Evolutionary conservation across 2,888 invertebrate genomes (phyloP).

Genomic region (Megastigmus dorsalis): DNA sequence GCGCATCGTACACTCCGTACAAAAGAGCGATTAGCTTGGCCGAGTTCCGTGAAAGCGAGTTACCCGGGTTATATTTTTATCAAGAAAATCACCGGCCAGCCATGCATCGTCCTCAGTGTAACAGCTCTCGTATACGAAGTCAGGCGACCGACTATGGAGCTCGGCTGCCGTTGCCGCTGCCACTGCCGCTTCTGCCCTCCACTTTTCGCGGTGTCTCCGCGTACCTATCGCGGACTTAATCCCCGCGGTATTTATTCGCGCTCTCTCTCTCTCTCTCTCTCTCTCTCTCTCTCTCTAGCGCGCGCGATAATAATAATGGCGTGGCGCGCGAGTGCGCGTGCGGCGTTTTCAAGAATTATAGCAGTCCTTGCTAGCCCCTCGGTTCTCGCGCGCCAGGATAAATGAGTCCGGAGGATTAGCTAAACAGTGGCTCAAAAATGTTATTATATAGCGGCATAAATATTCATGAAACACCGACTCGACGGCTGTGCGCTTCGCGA

Average conservation of each 20-base stretch:
- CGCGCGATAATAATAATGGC: slow-evolving; percentile 72
- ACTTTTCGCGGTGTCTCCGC: slow-evolving; percentile 16
- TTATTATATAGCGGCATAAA: slow-evolving; percentile 75
- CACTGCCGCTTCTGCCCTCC: neutral
- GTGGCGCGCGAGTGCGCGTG: slow-evolving; percentile 57
- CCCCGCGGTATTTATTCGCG: slow-evolving; percentile 72
- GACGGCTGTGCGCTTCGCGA: slow-evolving; percentile 59
- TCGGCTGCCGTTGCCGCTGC: no score
- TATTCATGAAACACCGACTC: slow-evolving; percentile 71
- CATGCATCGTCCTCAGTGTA: no score
- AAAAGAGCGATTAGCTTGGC: no score
- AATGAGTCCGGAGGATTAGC: slow-evolving; percentile 75
- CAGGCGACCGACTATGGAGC: no score
- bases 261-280: slow-evolving; percentile 40
- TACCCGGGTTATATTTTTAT: slow-evolving; percentile 31
- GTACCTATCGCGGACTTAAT: slow-evolving; percentile 48
- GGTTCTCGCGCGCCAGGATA: slow-evolving; percentile 67
- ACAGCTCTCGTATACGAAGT: no score
- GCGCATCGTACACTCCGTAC: no score
- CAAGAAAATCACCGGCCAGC: slow-evolving; percentile 23
- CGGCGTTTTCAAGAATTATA: slow-evolving; percentile 73
- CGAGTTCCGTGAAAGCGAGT: no score
- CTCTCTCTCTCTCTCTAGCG: slow-evolving; percentile 34
- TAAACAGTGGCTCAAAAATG: slow-evolving; percentile 75
- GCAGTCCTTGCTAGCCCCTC: slow-evolving; percentile 69